Evolutionary conservation across 2,888 invertebrate genomes (phyloP).

Genomic region (Keiferia lycopersicella): DNA sequence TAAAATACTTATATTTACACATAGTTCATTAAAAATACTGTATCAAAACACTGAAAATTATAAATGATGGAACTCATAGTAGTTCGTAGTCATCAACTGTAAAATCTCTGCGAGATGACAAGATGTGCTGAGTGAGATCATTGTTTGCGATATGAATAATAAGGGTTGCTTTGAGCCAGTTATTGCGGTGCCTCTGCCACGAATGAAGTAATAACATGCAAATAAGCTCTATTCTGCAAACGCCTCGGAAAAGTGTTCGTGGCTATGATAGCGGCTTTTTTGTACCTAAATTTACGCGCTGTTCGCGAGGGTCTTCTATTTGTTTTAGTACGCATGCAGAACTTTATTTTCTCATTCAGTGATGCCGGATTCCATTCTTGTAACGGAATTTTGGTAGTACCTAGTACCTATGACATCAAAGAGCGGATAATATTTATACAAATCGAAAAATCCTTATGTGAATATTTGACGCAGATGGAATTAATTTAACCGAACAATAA

Average conservation of each 20-base stretch:
- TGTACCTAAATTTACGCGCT: neutral
- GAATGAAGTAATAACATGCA: slow-evolving; percentile 3
- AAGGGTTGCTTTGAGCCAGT: neutral
- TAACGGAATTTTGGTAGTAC: too few species aligned
- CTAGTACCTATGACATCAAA: too few species aligned
- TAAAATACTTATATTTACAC: too few species aligned
- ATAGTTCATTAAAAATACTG: too few species aligned
- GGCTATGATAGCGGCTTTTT: neutral
- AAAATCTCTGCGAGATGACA: neutral
- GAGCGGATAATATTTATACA: too few species aligned
- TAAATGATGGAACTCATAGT: too few species aligned
- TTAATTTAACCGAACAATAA: too few species aligned
- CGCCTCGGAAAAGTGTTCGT: neutral
- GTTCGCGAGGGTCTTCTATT: too few species aligned
- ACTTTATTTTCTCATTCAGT: neutral
- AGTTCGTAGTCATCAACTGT: too few species aligned
- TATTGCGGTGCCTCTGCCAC: neutral
- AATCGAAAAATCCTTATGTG: too few species aligned
- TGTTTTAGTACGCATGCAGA: neutral
- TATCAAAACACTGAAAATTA: too few species aligned
- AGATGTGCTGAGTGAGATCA: neutral
- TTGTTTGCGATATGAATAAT: neutral
- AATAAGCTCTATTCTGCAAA: neutral
- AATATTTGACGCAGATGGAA: neutral
- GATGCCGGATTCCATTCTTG: too few species aligned